These are phyloP conservation scores for Mizuhopecten yessoensis DNA, from an alignment of 1,140 invertebrate genomes.

Conservation along the genomic window DNA sequence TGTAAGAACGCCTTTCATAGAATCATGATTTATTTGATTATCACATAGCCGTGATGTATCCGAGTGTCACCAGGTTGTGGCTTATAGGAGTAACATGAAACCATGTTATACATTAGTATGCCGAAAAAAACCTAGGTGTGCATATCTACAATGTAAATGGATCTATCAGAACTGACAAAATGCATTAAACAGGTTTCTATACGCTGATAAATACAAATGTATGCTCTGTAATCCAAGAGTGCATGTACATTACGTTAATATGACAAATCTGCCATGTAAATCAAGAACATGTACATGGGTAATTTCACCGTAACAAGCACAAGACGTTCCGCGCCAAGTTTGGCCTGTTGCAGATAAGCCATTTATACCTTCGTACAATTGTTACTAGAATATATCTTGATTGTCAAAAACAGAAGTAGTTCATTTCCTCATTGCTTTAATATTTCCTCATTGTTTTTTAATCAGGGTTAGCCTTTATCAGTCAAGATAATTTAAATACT, in stretches of 20 bases:
- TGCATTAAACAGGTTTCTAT: neutral
- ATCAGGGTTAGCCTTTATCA: neutral
- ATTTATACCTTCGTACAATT: neutral
- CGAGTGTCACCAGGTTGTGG: too few species aligned
- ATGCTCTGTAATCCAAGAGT: neutral
- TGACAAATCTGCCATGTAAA: neutral
- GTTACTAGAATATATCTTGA: neutral
- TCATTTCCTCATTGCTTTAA: slow-evolving; percentile 26
- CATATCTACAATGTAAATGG: too few species aligned
- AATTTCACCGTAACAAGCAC: slow-evolving; percentile 3
- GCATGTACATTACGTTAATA: neutral
- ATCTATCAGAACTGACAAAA: neutral
- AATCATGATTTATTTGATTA: too few species aligned
- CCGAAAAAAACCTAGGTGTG: too few species aligned
- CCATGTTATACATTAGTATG: too few species aligned
- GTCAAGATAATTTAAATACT: neutral
- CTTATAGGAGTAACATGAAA: too few species aligned
- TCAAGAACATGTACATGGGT: neutral
- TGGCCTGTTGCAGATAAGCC: neutral
- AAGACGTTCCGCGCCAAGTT: neutral
- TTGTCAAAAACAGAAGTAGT: neutral
- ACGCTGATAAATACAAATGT: neutral
- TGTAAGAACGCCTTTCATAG: too few species aligned
- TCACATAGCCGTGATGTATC: too few species aligned
- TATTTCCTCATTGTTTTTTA: neutral